Evolutionary conservation across 2,888 invertebrate species (phyloP), one percentile per base, ranked within the genome.

Genomic region (Catocala sponsa): DNA sequence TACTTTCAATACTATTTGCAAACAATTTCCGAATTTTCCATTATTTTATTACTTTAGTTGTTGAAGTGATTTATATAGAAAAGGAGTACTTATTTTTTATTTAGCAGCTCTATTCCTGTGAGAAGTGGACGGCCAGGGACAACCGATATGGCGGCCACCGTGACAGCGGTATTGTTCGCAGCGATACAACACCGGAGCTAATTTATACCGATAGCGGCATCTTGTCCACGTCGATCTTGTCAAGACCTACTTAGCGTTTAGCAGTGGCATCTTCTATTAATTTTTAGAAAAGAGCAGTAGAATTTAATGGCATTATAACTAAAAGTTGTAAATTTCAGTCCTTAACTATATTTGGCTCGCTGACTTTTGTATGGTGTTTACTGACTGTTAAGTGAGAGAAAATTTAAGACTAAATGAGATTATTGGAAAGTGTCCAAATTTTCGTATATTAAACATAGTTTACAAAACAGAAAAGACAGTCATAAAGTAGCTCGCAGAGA

Each of bases 131-230:
- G 80, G 75, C 76, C 76, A 78, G 67, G 82, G 85, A 83, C 85
- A 83, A 78, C 81, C 83, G 87, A 90, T 89, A 88, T 83, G 80
- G 74, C 79, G 84, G 88, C 89, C 87, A 87, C 88, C 89, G 84
- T 88, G 91, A 91, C 89, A 89, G 86, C 86, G 83, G 89, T 88
- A 92, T 92, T 91, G 92, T 92, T 89, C 81, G 81, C 71, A 73
- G 79, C 86, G 84, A 84, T 86, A 87, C 88, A 85, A 88, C 88
- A 83, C 83, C 85, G 78, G 78, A 73, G 85, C 89, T 91, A 92
- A 92, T 93, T 93, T 93, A 92, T 91, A 90, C 86, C 84, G 89
- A 91, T 90, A 83, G 86, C 79, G 79, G 84, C 84, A 82, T 88
- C 89, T 88, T 88, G 90, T 88, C 81, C 74, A 80, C 79, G 83